Evolutionary conservation across 1,140 invertebrate genomes (phyloP), one percentile per base, ranked within the genome.

Genomic region (Panagrolaimus sp.): DNA sequence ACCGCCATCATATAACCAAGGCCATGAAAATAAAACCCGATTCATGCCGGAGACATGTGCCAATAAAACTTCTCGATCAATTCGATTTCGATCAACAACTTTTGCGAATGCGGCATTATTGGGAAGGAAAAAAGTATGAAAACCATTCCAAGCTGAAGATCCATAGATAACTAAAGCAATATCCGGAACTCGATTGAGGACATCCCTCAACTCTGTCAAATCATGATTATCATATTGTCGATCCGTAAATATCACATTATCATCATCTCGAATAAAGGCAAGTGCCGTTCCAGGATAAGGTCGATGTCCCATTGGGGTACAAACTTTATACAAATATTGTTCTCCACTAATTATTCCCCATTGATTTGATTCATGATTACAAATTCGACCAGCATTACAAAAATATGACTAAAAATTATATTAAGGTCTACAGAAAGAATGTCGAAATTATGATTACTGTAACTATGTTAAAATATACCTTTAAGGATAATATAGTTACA

Each of bases 321-420:
- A 83, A 5, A 71, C 75, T 69, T 80, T 75, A 47, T 65, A 76
- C 14, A 82, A 69, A 52, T 83, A 82, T 55, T 83, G 82, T 52
- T 82, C 82, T 5, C 82, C 80, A 17, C 70, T 83, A 44, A 82
- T 83, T n/a, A 82, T 78, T 7, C 79, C 81, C 80, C 80, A 82
- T 67, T 83, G 80, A 65, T 83, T 83, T 1, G 76, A 75, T 24
- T 70, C 79, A 67, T 82, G 80, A 63, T 82, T 82, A 65, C 80
- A 82, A 12, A 82, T 65, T 44, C 68, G 68, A 38, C 81, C 80
- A 17, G 77, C 76, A 69, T 82, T 83, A 0, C 74, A 80, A 67
- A 79, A 82, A 48, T 82, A 82, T 5, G 80, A 82, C 80, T 82
- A 43, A 7, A 71, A 80, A 14, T 7, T 47, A 26, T 7, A 38